phyloP scores from a whole-genome alignment of 2,888 invertebrate species.

The Octonoba sinensis region DNA sequence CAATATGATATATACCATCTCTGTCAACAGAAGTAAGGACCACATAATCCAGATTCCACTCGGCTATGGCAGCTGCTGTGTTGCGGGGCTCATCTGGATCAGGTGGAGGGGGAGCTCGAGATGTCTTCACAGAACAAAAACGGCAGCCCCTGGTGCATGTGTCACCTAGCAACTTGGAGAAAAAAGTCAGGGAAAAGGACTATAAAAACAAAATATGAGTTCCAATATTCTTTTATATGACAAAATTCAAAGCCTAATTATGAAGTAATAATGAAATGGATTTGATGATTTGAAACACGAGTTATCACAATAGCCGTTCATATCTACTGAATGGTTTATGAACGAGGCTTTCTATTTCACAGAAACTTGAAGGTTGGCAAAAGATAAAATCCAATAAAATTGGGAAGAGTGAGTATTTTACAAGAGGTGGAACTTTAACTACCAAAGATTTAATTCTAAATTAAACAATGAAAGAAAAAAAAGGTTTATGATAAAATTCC shows the following conservation, averaged over 20 bases:
- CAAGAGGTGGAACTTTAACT: too few species aligned
- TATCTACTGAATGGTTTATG: too few species aligned
- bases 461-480: too few species aligned
- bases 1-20: constrained; percentile 79
- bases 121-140: constrained; percentile 98
- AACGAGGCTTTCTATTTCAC: too few species aligned
- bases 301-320: too few species aligned
- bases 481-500: too few species aligned
- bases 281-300: neutral
- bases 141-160: constrained; percentile 98
- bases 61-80: constrained; percentile 90
- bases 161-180: constrained; percentile 90
- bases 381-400: too few species aligned
- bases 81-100: constrained; percentile 91
- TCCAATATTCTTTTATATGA: neutral
- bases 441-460: too few species aligned
- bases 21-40: constrained; percentile 98
- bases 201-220: neutral
- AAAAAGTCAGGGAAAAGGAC: too few species aligned
- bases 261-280: neutral
- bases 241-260: neutral
- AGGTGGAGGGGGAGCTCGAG: constrained; percentile 87
- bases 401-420: too few species aligned
- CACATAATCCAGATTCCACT: constrained; percentile 97
- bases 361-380: too few species aligned